Evolutionary conservation across 2,113 vertebrate genomes (phyloP), one percentile per base, ranked within the genome.

Genomic region (Danio rerio): DNA sequence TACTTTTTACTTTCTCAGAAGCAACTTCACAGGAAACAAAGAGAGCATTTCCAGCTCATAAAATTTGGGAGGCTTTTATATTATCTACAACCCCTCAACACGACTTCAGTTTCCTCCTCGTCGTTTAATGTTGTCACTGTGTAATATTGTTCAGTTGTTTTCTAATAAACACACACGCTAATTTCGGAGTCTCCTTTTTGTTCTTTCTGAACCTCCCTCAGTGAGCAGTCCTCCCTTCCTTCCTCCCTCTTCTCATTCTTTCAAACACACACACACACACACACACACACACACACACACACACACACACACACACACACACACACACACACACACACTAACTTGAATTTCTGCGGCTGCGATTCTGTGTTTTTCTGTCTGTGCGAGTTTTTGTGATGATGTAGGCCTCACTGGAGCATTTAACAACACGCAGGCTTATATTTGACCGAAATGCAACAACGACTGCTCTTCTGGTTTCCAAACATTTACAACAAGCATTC

Each of bases 11-110:
- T 59, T 59, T 82, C 15, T 45, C 1, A 0, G 11, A 8, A 7
- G 5, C 6, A 63, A 40, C 61, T 12, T 10, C 58, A 68, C 9
- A 52, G 69, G 73, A 70, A 72, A 61, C 65, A 71, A 58, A 21
- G 52, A 12, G 74, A 55, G 40, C 58, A 71, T 78, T 85, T 71
- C 83, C 73, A 77, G 55, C 70, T 75, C 78, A 76, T 84, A 76
- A 76, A 80, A 31, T 76, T 63, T 84, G 49, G 18, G 47, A 16
- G 52, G 8, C 4, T 66, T 88, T 88, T 81, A 81, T 31, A 31
- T 70, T 31, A 55, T 71, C 65, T 50, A 63, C 63, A 75, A 83
- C 82, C 88, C 82, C 76, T 75, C 73, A 87, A 83, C 87, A 83
- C 21, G 11, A 70, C 9, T 21, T 21, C 18, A 20, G 1, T 9